These are phyloP conservation scores for Holocentrus rufus DNA, from an alignment of 2,797 vertebrate genomes.

Conservation along the genomic window DNA sequence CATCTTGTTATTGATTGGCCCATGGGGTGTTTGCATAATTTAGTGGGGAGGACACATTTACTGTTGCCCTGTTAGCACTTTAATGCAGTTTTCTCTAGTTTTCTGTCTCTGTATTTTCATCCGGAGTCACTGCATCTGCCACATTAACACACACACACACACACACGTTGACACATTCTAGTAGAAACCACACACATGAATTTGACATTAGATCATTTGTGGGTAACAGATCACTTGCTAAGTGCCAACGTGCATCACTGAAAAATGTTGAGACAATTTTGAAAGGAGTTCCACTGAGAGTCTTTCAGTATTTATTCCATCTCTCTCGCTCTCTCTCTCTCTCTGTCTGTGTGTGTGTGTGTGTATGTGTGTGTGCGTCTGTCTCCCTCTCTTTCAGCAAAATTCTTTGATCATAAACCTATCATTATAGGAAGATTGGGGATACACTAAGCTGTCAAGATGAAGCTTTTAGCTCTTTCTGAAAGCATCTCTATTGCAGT, in stretches of 20 bases:
- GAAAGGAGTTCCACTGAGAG: slow-evolving; percentile 9
- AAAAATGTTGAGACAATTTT: neutral
- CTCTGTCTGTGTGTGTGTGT: too few species aligned
- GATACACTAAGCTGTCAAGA: slow-evolving; percentile 17
- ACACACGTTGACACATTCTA: neutral
- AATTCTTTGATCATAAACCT: neutral
- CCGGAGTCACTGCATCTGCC: neutral
- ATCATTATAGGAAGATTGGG: neutral
- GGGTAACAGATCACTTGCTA: slow-evolving; percentile 2
- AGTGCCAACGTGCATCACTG: slow-evolving; percentile 6
- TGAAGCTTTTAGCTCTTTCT: slow-evolving; percentile 13
- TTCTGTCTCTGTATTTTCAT: neutral
- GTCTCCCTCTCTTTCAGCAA: neutral
- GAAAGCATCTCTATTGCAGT: slow-evolving; percentile 13
- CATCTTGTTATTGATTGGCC: neutral
- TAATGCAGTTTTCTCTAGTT: neutral
- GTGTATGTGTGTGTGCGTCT: neutral
- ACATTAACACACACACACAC: neutral
- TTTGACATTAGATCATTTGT: neutral
- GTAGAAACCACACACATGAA: neutral
- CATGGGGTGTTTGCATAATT: neutral
- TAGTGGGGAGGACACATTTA: neutral
- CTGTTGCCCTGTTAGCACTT: neutral
- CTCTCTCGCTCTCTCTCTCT: neutral
- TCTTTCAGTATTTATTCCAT: neutral